phyloP scores from a whole-genome alignment of 1,140 invertebrate genomes.

The Bombus superbus region DNA sequence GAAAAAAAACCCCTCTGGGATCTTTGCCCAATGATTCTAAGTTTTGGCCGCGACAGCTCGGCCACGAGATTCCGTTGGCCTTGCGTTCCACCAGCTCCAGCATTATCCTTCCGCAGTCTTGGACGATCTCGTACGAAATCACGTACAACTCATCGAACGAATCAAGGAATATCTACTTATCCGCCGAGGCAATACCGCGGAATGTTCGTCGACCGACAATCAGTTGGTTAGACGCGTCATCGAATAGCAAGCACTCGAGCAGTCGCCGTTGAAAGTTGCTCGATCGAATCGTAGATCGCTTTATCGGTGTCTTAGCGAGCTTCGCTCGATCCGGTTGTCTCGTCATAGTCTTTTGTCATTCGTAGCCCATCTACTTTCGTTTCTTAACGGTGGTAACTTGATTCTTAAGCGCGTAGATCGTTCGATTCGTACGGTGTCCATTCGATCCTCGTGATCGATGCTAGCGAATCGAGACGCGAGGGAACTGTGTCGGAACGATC shows the following conservation, averaged over 20 bases:
- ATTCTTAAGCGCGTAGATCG: neutral
- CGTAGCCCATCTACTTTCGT: slow-evolving; percentile 6
- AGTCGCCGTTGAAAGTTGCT: neutral
- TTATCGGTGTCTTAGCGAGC: slow-evolving; percentile 3
- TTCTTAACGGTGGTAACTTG: slow-evolving; percentile 15
- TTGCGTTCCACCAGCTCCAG: slow-evolving; percentile 74
- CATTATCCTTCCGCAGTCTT: slow-evolving; percentile 59
- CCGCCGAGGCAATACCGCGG: neutral
- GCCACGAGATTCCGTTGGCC: slow-evolving; percentile 74
- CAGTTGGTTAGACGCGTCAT: neutral
- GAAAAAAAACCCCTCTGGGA: slow-evolving; percentile 60
- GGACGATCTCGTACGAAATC: neutral
- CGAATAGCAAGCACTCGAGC: neutral
- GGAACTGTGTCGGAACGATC: slow-evolving; percentile 29
- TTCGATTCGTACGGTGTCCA: neutral
- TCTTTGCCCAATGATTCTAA: slow-evolving; percentile 56
- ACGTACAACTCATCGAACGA: neutral
- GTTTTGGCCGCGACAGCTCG: slow-evolving; percentile 64
- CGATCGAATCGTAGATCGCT: neutral
- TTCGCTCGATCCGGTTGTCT: neutral
- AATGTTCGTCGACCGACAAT: neutral
- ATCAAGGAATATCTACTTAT: neutral
- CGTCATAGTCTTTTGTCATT: neutral
- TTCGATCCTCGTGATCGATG: neutral
- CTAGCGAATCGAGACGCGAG: neutral